Conservation (phyloP, 2,113 vertebrate genomes). For the Mobula birostris region DNA sequence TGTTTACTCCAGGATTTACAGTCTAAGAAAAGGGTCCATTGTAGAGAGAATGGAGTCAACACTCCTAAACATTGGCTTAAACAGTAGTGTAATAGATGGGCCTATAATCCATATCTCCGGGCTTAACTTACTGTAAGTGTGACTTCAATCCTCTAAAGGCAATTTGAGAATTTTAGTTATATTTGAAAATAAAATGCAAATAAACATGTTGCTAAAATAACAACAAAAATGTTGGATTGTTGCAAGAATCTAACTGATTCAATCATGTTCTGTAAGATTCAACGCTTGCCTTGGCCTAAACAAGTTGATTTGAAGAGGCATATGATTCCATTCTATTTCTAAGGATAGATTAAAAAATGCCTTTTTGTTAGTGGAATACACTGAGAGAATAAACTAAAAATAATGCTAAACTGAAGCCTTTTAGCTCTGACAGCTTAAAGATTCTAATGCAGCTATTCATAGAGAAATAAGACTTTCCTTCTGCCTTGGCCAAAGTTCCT, state of each 20-base stretch:
- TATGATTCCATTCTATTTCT: background rate
- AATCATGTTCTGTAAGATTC: background rate
- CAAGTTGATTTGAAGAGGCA: background rate
- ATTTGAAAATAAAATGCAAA: background rate
- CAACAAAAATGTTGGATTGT: background rate
- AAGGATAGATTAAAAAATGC: background rate
- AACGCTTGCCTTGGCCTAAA: background rate
- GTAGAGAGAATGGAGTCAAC: background rate
- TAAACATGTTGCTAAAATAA: too few species aligned
- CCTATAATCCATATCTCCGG: background rate
- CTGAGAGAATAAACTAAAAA: background rate
- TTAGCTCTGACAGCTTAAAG: background rate
- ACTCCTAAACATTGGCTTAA: background rate
- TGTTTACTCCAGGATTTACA: background rate
- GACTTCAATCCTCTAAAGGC: background rate
- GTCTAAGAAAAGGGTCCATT: background rate
- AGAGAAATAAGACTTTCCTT: background rate
- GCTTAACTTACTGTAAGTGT: background rate
- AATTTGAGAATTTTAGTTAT: background rate
- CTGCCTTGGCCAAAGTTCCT: background rate
- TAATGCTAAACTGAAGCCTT: background rate
- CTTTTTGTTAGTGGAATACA: background rate
- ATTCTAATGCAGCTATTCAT: background rate
- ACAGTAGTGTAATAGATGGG: background rate
- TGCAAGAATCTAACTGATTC: background rate